A percentile compares a stretch with the other conserved stretches of the same genome.
Conservation (phyloP, 2,797 vertebrate species). For the Erpetoichthys calabaricus region DNA sequence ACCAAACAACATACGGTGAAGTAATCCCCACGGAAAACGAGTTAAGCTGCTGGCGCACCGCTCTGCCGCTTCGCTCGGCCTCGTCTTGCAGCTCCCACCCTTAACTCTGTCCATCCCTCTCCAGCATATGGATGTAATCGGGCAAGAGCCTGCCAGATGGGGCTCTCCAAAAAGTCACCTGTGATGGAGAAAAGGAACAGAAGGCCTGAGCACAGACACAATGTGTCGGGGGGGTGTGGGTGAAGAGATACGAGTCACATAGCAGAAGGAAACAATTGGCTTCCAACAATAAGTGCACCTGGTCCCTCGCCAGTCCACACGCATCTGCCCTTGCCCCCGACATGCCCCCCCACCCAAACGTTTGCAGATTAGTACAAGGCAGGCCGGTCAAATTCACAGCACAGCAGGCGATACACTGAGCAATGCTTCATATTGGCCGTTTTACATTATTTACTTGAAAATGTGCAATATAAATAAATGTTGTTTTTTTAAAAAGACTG, state of each 20-base stretch:
- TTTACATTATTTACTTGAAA: too few species aligned
- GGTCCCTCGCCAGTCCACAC: conserved; percentile 55
- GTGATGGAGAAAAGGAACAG: conserved; percentile 51
- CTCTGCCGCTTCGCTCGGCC: too few species aligned
- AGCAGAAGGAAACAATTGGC: conserved; percentile 40
- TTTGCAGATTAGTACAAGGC: background rate
- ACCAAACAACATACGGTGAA: too few species aligned
- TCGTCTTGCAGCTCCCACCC: conserved; percentile 8
- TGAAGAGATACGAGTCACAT: conserved; percentile 51
- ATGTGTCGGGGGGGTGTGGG: conserved; percentile 8
- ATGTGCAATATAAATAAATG: too few species aligned
- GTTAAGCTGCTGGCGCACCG: conserved; percentile 17
- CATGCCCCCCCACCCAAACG: too few species aligned
- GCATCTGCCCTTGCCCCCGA: conserved; percentile 20
- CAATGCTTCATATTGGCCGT: too few species aligned
- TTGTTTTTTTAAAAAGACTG: too few species aligned
- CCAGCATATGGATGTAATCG: conserved; percentile 94
- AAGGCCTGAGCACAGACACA: conserved; percentile 11
- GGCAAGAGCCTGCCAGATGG: conserved; percentile 91
- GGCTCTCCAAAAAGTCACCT: conserved; percentile 92
- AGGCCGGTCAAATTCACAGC: too few species aligned
- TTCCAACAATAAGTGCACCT: conserved; percentile 92
- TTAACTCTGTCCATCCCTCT: conserved; percentile 28
- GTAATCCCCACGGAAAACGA: conserved; percentile 8
- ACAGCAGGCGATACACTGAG: too few species aligned